phyloP scores from a whole-genome alignment of 2,113 vertebrate genomes.

The Hystrix cristata region DNA sequence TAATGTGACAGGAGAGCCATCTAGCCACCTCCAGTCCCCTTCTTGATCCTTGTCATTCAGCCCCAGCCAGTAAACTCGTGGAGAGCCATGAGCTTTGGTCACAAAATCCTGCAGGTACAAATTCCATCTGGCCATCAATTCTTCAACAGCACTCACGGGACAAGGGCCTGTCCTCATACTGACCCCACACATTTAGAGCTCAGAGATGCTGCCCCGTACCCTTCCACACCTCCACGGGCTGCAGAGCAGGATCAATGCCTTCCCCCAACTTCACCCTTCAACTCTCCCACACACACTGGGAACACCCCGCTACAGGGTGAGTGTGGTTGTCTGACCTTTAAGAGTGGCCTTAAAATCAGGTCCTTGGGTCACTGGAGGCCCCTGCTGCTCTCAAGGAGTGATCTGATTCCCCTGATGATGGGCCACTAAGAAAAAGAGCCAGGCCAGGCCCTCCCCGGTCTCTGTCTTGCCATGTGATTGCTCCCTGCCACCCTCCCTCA shows the following conservation, averaged over 20 bases:
- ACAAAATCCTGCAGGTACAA: slow-evolving; percentile 72
- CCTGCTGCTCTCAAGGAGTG: too few species aligned
- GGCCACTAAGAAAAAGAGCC: not conserved
- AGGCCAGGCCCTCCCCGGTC: not conserved
- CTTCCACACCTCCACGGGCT: not conserved
- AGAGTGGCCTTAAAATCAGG: not conserved
- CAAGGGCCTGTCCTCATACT: not conserved
- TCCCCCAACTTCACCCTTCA: not conserved
- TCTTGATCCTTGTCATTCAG: slow-evolving; percentile 61
- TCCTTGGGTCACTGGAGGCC: not conserved
- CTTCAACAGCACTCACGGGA: too few species aligned
- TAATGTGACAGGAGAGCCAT: slow-evolving; percentile 62
- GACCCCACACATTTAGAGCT: not conserved
- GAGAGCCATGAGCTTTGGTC: slow-evolving; percentile 41
- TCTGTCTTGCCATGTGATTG: not conserved
- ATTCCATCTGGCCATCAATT: not conserved
- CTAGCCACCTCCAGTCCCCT: slow-evolving; percentile 79
- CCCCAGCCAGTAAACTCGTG: slow-evolving; percentile 75
- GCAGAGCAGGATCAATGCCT: too few species aligned
- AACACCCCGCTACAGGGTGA: not conserved
- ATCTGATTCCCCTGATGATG: not conserved
- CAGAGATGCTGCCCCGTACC: not conserved
- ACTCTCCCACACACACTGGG: not conserved
- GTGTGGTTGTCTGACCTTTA: not conserved
- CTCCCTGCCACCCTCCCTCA: not conserved